phyloP scores from a whole-genome alignment of 2,888 invertebrate genomes.

The Pristionchus japonicus region DNA sequence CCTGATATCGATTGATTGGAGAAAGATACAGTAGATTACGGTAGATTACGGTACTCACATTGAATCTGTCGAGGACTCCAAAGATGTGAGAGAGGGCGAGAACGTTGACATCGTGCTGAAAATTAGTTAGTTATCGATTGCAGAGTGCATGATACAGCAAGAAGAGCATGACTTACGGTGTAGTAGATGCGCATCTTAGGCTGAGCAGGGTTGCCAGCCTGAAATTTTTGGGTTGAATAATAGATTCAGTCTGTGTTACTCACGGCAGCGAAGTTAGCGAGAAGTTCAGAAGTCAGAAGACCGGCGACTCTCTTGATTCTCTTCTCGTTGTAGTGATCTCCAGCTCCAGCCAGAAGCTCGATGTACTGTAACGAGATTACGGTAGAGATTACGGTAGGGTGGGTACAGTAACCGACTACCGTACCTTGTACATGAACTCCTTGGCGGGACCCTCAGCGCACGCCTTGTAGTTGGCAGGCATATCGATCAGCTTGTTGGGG shows the following conservation, averaged over 20 bases:
- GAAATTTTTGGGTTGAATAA: background rate
- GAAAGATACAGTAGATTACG: too few relatives aligned
- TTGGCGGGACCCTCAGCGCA: constrained; percentile 33
- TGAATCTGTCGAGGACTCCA: background rate
- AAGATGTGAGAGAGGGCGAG: constrained; percentile 10
- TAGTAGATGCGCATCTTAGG: constrained; percentile 3
- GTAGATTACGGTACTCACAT: background rate
- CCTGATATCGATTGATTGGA: background rate
- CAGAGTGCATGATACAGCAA: too few relatives aligned
- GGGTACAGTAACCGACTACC: too few relatives aligned
- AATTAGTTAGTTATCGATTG: background rate
- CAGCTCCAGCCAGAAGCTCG: constrained; percentile 14
- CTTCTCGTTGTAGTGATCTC: background rate
- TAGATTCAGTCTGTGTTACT: background rate
- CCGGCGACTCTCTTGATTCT: constrained; percentile 4
- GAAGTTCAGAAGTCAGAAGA: background rate
- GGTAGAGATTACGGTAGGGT: background rate
- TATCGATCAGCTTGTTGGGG: constrained; percentile 1
- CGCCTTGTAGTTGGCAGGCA: background rate
- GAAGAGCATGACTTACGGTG: background rate
- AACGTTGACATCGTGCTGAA: constrained; percentile 21
- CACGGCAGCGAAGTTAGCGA: background rate
- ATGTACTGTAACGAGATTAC: constrained; percentile 24
- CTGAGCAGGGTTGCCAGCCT: background rate
- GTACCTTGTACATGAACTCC: constrained; percentile 41